Conservation (phyloP, 2,888 invertebrate genomes). For the Itoplectis maculator region DNA sequence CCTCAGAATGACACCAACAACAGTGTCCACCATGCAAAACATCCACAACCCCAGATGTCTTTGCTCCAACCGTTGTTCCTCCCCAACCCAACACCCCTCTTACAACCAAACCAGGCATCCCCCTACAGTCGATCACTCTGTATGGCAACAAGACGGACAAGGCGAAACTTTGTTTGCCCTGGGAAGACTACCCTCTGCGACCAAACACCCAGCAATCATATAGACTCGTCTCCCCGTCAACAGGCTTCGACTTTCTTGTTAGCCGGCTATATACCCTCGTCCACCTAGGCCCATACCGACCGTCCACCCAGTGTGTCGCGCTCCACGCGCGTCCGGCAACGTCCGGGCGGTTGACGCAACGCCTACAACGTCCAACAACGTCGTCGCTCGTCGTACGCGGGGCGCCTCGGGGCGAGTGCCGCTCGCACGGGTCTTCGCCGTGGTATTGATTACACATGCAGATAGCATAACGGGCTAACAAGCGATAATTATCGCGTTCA, state of each 20-base stretch:
- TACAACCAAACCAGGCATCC: too few relatives aligned
- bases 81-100: too few relatives aligned
- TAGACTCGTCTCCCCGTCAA: constrained; percentile 4
- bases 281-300: constrained; percentile 10
- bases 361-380: background rate
- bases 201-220: background rate
- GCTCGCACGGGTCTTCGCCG: constrained; percentile 71
- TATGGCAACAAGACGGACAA: background rate
- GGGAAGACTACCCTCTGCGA: background rate
- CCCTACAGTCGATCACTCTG: background rate
- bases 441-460: constrained; percentile 79
- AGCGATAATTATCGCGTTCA: constrained; percentile 79
- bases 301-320: background rate
- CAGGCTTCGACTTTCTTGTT: constrained; percentile 7
- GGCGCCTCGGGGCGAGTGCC: constrained; percentile 49
- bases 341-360: constrained; percentile 47
- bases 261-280: background rate
- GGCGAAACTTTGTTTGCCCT: background rate
- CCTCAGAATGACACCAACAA: too few relatives aligned
- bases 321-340: constrained; percentile 18
- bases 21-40: too few relatives aligned
- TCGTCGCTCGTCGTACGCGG: background rate
- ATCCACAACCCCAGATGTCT: too few relatives aligned
- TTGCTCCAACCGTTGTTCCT: too few relatives aligned
- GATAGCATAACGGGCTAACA: constrained; percentile 79